Base-by-base conservation (phyloP, 2,113 vertebrate genomes). In the Marcusenius ussheri region DNA sequence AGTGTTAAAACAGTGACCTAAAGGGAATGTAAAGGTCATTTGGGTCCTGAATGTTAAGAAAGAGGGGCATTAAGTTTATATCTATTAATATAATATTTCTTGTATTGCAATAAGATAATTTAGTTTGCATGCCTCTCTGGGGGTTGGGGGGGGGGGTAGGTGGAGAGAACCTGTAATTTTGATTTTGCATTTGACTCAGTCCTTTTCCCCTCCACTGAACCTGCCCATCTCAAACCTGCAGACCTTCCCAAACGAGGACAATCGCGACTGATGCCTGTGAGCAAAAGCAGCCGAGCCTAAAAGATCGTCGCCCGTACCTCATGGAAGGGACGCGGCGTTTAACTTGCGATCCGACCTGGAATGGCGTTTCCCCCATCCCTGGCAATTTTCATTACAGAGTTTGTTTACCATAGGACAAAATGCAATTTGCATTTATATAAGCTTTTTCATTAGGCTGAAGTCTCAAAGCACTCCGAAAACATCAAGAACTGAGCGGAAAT, bases 401-500 rank as follows among this genome's bases (percentile, higher is more conserved):
- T 90, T 93, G 93, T 96, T 95, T 95, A 95, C 95, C 94, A 96
- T 95, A 93, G 93, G 91, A 94, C 93, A 93, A 94, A 94, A 94
- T 95, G 92, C 92, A 95, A 96, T 96, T 96, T 96, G 95, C 96
- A 96, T 96, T 96, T 96, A 95, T 95, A 96, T 96, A 95, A 96
- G 95, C 93, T 95, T 96, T 96, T 96, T 96, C 94, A 96, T 96
- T 95, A 95, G 93, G 91, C 93, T 91, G 46, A 83, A 89, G 90
- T 93, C 92, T 94, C 92, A 88, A 90, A 91, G 93, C 91, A 91
- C 91, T 94, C 91, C 93, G 92, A 93, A 95, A 95, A 95, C 93
- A 94, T 95, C 94, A 93, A 84, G 91, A 94, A 93, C 93, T 93
- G 93, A 92, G 90, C 58, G 8, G 88, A 95, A 95, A 95, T 93